Conservation (phyloP, 2,888 invertebrate genomes). For the Micropterix aruncella region DNA sequence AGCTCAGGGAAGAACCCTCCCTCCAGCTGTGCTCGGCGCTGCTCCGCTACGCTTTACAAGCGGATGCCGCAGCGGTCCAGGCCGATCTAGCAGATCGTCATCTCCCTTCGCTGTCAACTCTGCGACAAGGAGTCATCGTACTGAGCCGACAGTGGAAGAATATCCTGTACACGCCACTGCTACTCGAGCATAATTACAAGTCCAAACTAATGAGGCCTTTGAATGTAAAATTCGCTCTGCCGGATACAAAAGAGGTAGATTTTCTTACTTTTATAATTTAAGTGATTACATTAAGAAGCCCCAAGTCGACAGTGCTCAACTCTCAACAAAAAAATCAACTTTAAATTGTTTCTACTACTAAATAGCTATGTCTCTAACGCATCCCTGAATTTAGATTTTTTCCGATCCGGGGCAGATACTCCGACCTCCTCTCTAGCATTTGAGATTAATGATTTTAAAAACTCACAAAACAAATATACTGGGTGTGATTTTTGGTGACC, state of each 20-base stretch:
- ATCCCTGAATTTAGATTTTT: too few species aligned
- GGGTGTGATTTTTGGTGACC: too few species aligned
- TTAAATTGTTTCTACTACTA: too few species aligned
- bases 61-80: conserved; percentile 65
- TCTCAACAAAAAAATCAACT: too few species aligned
- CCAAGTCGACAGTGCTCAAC: too few species aligned
- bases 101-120: conserved; percentile 74
- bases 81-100: conserved; percentile 70
- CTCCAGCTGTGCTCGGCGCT: conserved; percentile 85
- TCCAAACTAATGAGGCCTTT: conserved; percentile 68
- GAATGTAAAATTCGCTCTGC: conserved; percentile 80
- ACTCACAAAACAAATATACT: too few species aligned
- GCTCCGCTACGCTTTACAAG: conserved; percentile 67
- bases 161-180: conserved; percentile 80
- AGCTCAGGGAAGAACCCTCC: conserved; percentile 89
- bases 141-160: conserved; percentile 95
- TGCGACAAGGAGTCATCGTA: conserved; percentile 93
- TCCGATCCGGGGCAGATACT: too few species aligned
- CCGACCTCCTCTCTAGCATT: too few species aligned
- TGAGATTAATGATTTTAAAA: too few species aligned
- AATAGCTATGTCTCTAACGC: too few species aligned
- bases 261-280: background rate
- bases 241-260: conserved; percentile 65
- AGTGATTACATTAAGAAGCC: too few species aligned
- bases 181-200: conserved; percentile 82